These are phyloP conservation scores for Seriola rivoliana DNA, from an alignment of 2,113 vertebrate genomes.

Conservation along the genomic window DNA sequence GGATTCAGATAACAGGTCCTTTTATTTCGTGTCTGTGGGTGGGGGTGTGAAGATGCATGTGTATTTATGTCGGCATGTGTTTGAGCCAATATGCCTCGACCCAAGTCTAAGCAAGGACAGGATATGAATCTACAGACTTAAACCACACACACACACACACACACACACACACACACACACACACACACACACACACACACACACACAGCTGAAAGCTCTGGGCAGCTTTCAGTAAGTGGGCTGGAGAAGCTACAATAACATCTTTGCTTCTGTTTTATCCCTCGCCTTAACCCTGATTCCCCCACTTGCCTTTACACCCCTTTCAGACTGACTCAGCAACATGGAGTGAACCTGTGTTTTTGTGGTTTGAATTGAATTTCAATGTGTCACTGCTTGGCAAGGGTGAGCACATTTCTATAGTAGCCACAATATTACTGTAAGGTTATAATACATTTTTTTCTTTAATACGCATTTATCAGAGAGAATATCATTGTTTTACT, in stretches of 20 bases:
- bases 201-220: slow-evolving; percentile 31
- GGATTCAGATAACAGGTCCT: slow-evolving; percentile 71
- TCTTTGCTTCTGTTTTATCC: slow-evolving; percentile 72
- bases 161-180: slow-evolving; percentile 13
- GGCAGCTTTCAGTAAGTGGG: slow-evolving; percentile 68
- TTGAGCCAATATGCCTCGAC: slow-evolving; percentile 48
- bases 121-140: slow-evolving; percentile 46
- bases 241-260: slow-evolving; percentile 71
- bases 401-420: background rate
- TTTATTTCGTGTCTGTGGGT: slow-evolving; percentile 62
- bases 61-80: slow-evolving; percentile 26
- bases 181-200: slow-evolving; percentile 11
- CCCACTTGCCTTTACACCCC: slow-evolving; percentile 25
- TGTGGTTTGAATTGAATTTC: background rate
- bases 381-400: background rate
- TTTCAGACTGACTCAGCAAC: slow-evolving; percentile 13
- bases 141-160: background rate
- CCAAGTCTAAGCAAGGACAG: slow-evolving; percentile 30
- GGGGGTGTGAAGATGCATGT: slow-evolving; percentile 59
- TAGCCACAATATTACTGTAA: background rate
- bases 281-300: slow-evolving; percentile 62
- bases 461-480: background rate
- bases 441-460: background rate
- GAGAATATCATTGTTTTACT: background rate
- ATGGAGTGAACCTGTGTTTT: slow-evolving; percentile 4